phyloP scores from a whole-genome alignment of 2,797 vertebrate genomes.

The Sebastes trivittatus region DNA sequence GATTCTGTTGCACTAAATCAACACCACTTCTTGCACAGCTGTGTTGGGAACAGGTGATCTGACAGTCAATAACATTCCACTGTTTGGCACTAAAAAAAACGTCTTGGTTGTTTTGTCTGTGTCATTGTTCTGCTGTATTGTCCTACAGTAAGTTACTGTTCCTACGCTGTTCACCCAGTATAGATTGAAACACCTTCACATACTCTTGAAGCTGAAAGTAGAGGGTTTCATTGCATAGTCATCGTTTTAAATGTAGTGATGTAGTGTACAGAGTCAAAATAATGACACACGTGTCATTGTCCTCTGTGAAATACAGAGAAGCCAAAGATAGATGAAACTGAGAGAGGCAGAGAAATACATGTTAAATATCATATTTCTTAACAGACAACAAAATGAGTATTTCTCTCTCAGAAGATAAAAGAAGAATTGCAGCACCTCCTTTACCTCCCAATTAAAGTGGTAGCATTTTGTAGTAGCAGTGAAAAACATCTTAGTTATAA shows the following conservation, averaged over 20 bases:
- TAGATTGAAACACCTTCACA: not conserved
- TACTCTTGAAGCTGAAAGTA: not conserved
- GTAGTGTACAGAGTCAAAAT: not conserved
- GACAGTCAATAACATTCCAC: not conserved
- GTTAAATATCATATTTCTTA: not conserved
- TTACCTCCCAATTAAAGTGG: not conserved
- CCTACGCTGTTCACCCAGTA: not conserved
- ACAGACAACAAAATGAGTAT: not conserved
- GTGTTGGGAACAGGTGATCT: not conserved
- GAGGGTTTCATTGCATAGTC: not conserved
- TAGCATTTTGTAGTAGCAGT: not conserved
- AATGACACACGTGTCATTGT: not conserved
- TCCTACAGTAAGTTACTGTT: not conserved
- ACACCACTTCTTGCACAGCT: not conserved
- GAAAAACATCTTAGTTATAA: constrained; percentile 10
- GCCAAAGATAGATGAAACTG: not conserved
- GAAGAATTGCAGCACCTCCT: not conserved
- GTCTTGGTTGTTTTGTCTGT: not conserved
- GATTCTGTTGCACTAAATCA: not conserved
- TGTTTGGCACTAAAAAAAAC: not conserved
- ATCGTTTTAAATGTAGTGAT: not conserved
- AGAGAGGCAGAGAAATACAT: not conserved
- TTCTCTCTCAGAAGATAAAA: not conserved
- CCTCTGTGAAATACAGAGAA: not conserved
- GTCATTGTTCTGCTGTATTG: not conserved